Conservation (phyloP, 1,140 invertebrate genomes). For the Lepeophtheirus salmonis region DNA sequence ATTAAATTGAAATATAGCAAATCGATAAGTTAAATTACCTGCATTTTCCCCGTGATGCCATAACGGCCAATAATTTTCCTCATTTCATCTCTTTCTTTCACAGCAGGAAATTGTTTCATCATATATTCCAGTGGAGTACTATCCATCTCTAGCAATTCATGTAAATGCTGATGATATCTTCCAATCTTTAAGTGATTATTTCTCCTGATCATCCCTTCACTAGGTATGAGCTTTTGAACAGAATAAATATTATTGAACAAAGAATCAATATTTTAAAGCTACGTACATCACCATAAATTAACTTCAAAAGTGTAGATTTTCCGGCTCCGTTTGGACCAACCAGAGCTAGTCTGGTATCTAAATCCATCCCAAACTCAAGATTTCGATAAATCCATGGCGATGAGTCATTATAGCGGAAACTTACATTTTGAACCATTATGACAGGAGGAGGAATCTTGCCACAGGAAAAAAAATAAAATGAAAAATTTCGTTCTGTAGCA, state of each 20-base stretch:
- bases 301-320: conserved; percentile 88
- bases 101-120: conserved; percentile 87
- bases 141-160: conserved; percentile 85
- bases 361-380: conserved; percentile 94
- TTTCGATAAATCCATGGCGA: conserved; percentile 87
- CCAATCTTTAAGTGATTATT: conserved; percentile 94
- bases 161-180: conserved; percentile 94
- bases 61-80: conserved; percentile 95
- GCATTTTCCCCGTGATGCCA: conserved; percentile 85
- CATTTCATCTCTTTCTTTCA: conserved; percentile 90
- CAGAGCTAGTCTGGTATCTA: conserved; percentile 89
- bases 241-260: conserved; percentile 1
- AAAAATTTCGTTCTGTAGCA: conserved; percentile 62
- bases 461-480: conserved; percentile 91
- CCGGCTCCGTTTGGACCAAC: conserved; percentile 98
- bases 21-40: conserved; percentile 36
- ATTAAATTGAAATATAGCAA: background rate
- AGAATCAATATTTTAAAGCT: background rate
- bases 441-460: conserved; percentile 93
- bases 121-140: conserved; percentile 92
- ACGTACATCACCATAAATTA: conserved; percentile 71
- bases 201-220: conserved; percentile 88
- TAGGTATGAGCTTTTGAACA: conserved; percentile 53
- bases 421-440: conserved; percentile 96
- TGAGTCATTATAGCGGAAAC: conserved; percentile 73